phyloP scores from a whole-genome alignment of 2,797 vertebrate species.

The Arctocebus calabarensis region DNA sequence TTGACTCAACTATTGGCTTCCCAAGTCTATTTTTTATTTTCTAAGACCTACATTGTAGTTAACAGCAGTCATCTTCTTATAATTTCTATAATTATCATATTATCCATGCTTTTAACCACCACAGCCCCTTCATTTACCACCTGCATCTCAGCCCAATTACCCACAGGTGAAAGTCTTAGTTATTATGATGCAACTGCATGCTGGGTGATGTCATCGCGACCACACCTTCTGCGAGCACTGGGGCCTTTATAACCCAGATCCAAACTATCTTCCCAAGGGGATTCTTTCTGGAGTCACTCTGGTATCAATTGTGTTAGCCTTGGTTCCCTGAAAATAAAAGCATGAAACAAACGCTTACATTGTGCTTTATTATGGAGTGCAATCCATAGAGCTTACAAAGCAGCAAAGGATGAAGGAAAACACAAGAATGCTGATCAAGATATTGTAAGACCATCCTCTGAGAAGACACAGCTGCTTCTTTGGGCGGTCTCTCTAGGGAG shows the following conservation, averaged over 20 bases:
- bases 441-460: not conserved
- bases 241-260: not conserved
- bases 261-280: not conserved
- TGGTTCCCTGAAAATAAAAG: not conserved
- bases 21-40: not conserved
- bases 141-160: not conserved
- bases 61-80: not conserved
- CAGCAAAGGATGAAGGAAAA: not conserved
- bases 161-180: not conserved
- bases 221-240: not conserved
- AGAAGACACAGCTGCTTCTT: not conserved
- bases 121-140: not conserved
- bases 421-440: not conserved
- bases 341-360: not conserved
- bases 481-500: not conserved
- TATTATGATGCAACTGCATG: not conserved
- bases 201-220: not conserved
- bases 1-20: conserved; percentile 5
- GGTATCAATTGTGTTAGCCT: not conserved
- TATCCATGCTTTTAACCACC: not conserved
- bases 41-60: not conserved
- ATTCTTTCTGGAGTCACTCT: conserved; percentile 17
- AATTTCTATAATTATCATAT: conserved; percentile 25
- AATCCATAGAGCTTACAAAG: not conserved
- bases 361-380: not conserved